These are phyloP conservation scores for Nemotelus pantherinus DNA, from an alignment of 2,888 invertebrate species.

Conservation along the genomic window DNA sequence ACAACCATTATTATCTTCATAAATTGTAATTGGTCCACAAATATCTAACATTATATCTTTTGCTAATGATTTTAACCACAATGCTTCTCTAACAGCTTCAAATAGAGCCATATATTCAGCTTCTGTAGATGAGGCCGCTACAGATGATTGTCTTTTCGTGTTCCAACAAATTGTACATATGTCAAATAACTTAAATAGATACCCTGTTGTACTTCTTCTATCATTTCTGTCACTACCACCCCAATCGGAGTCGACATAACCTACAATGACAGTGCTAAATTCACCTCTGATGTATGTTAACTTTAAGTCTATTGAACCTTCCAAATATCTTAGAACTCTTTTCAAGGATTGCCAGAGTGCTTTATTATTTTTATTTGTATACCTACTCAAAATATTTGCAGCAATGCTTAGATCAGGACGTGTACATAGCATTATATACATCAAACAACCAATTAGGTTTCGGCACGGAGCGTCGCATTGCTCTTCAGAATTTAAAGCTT, in stretches of 20 bases:
- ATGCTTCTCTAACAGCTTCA: neutral
- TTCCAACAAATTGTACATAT: slow-evolving; percentile 40
- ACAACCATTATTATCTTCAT: slow-evolving; percentile 2
- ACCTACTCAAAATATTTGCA: slow-evolving; percentile 44
- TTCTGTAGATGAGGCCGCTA: slow-evolving; percentile 41
- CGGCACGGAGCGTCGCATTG: slow-evolving; percentile 52
- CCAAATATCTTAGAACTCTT: neutral
- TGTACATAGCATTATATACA: slow-evolving; percentile 52
- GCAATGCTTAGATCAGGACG: slow-evolving; percentile 50
- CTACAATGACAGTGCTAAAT: neutral
- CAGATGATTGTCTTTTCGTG: slow-evolving; percentile 48
- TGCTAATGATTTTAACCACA: slow-evolving; percentile 34
- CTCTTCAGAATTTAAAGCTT: slow-evolving; percentile 53
- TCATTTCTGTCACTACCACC: slow-evolving; percentile 39
- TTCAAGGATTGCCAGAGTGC: neutral
- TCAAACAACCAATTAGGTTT: slow-evolving; percentile 52
- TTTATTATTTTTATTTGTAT: slow-evolving; percentile 52
- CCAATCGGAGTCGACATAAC: slow-evolving; percentile 43
- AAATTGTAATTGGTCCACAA: neutral
- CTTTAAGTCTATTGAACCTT: slow-evolving; percentile 9
- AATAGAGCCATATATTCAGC: slow-evolving; percentile 15
- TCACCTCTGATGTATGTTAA: neutral
- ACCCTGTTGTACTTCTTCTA: slow-evolving; percentile 49
- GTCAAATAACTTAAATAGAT: slow-evolving; percentile 22
- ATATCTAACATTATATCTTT: neutral